Percentiles rank a stretch among this genome's conserved stretches.
phyloP scores from a whole-genome alignment of 1,140 invertebrate genomes.

The Hypothenemus hampei region DNA sequence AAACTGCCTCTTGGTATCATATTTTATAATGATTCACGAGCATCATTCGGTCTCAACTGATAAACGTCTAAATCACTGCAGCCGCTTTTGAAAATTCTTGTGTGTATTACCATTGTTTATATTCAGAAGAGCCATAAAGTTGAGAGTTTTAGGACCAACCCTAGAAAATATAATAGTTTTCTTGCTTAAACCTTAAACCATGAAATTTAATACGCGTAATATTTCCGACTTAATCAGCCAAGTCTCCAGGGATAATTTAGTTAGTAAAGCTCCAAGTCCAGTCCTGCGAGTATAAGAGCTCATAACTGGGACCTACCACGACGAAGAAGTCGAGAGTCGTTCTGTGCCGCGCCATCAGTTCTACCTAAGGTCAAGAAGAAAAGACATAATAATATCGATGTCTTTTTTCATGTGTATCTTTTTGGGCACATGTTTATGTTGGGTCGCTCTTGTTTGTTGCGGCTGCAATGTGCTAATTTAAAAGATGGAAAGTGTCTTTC shows the following conservation, averaged over 20 bases:
- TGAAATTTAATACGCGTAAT: no score
- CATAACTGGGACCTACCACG: constrained; percentile 8
- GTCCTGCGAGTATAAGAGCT: not conserved
- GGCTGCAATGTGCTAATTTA: not conserved
- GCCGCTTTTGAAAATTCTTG: no score
- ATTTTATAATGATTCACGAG: not conserved
- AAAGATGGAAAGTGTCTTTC: constrained; percentile 1
- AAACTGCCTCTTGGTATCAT: not conserved
- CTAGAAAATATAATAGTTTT: no score
- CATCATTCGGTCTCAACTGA: no score
- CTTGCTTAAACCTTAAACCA: no score
- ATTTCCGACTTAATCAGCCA: no score
- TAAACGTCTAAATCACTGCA: no score
- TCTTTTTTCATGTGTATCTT: not conserved
- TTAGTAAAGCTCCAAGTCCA: not conserved
- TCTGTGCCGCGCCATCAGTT: constrained; percentile 10
- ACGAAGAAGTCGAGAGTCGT: constrained; percentile 10
- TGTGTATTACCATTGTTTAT: no score
- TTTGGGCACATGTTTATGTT: not conserved
- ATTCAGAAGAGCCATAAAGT: no score
- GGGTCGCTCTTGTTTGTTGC: constrained; percentile 4
- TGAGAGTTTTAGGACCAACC: no score
- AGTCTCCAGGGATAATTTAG: no score
- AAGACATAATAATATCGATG: constrained; percentile 11
- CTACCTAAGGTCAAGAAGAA: constrained; percentile 18